phyloP scores from a whole-genome alignment of 2,888 invertebrate genomes.

The Lamellibrachia satsuma region DNA sequence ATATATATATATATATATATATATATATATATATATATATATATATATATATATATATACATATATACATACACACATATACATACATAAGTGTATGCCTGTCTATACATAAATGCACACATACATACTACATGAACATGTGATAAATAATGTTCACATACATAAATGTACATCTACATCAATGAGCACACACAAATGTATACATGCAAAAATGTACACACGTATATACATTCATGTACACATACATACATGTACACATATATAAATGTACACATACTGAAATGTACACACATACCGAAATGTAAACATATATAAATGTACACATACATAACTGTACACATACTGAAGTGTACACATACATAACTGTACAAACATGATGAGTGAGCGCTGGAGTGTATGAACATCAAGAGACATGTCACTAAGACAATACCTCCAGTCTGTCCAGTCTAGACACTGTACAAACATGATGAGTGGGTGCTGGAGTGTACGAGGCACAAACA shows the following conservation, averaged over 20 bases:
- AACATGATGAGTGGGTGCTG: neutral
- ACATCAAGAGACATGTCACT: neutral
- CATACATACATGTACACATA: neutral
- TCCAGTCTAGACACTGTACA: conserved; percentile 78
- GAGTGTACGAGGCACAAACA: neutral
- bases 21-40: neutral
- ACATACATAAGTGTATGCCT: neutral
- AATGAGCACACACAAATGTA: neutral
- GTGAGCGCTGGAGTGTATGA: neutral
- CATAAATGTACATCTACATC: neutral
- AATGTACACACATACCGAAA: neutral
- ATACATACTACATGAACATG: neutral
- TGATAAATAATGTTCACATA: neutral
- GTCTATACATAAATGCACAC: neutral
- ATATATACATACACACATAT: neutral
- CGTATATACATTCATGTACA: neutral
- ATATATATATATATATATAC: neutral
- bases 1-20: neutral
- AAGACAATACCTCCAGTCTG: conserved; percentile 84
- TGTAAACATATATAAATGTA: neutral
- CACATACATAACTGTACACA: neutral
- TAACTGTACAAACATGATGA: neutral
- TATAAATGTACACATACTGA: neutral
- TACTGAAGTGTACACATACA: no score
- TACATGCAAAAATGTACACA: neutral